Evolutionary conservation across 2,888 invertebrate genomes (phyloP), one percentile per base, ranked within the genome.

Genomic region (Fragum fragum): DNA sequence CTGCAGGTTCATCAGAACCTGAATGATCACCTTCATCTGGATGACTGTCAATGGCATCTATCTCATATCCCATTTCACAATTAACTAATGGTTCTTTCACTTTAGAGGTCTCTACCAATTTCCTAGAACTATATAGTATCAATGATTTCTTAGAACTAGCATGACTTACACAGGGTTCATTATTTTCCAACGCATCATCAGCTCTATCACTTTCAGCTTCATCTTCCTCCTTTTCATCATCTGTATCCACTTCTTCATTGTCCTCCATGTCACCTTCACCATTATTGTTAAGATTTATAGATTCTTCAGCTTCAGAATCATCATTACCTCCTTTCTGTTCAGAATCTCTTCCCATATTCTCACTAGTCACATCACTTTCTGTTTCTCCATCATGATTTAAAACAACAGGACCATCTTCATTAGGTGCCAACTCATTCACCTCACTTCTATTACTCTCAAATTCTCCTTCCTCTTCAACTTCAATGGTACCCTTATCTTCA

Each of bases 271-370:
- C 11, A 28, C 29, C 55, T 55, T 73, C 68, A 42, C 42, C 57
- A 63, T 26, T 53, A n/a, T 79, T 39, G 18, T 16, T 78, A 39
- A 59, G 28, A 47, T 39, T 74, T 71, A 61, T 36, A 28, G 29
- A 52, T 53, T 70, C 59, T 23, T 53, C 28, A 47, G 32, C 57
- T 47, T 47, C 47, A 47, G 3, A 18, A 47, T 47, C 2, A n/a
- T 14, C 47, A 47, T 16, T n/a, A 9, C 14, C 16, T 18, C 3
- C 47, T 47, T 47, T n/a, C 2, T 47, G 2, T 9, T 47, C 47
- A 47, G 14, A 18, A 47, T n/a, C 47, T 47, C 14, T 47, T 9
- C 14, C 47, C 47, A 47, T 14, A 18, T 47, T 16, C 5, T 47
- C 47, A 47, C n/a, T n/a, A n/a, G 16, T 47, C n/a, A 9, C n/a